Evolutionary conservation across 2,113 vertebrate genomes (phyloP).

Genomic region (Calypte anna): DNA sequence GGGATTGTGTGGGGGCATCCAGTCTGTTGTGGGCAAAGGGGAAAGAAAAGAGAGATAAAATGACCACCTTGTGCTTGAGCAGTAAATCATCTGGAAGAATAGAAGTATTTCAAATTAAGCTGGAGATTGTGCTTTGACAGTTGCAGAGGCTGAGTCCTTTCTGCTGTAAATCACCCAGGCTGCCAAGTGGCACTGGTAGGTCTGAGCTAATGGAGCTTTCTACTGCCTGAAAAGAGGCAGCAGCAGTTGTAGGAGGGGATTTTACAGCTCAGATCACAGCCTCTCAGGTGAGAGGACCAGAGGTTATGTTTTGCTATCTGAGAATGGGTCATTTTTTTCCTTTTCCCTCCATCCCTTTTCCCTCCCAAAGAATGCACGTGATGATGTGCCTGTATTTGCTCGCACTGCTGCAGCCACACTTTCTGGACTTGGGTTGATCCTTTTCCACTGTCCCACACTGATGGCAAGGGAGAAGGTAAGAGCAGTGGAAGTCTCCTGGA

Average conservation of each 20-base stretch:
- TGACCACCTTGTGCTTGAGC: not conserved
- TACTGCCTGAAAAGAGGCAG: not conserved
- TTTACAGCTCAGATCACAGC: not conserved
- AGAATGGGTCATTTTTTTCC: not conserved
- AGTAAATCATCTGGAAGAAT: slow-evolving; percentile 50
- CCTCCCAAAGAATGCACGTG: accelerated
- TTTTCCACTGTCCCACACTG: not conserved
- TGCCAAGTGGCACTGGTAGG: slow-evolving; percentile 18
- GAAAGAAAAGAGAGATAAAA: slow-evolving; percentile 16
- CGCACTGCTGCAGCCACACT: not conserved
- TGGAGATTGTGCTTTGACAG: slow-evolving; percentile 29
- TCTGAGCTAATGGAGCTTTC: slow-evolving; percentile 31
- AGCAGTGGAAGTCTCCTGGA: not conserved
- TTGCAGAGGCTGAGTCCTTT: not conserved
- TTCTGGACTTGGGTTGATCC: not conserved
- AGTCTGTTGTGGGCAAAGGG: not conserved
- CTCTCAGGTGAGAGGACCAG: not conserved
- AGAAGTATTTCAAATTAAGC: not conserved
- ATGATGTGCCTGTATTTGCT: too few species aligned
- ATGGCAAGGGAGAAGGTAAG: not conserved
- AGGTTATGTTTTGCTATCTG: not conserved
- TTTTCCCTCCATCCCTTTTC: not conserved
- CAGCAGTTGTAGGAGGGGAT: not conserved
- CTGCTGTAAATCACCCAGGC: slow-evolving; percentile 43
- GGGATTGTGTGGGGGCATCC: not conserved